Percentiles rank a stretch among this genome's conserved stretches.
These are phyloP conservation scores for Rallus limicola DNA, from an alignment of 2,113 vertebrate genomes.

Conservation along the genomic window DNA sequence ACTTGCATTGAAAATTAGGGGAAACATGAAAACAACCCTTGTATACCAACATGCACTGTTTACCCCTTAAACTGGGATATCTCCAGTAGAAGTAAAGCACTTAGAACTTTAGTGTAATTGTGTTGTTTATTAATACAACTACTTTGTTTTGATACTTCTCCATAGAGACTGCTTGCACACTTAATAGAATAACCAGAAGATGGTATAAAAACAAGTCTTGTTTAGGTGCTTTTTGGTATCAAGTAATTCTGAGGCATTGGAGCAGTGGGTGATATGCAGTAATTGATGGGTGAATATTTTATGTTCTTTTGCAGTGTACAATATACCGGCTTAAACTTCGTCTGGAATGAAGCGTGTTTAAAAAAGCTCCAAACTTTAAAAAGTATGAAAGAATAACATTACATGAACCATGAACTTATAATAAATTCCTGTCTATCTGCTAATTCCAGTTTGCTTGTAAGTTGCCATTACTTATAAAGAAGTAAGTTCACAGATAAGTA, in stretches of 20 bases:
- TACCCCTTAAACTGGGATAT: background rate
- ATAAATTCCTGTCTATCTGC: background rate
- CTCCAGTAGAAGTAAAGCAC: background rate
- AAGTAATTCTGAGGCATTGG: background rate
- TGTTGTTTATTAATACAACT: background rate
- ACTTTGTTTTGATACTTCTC: background rate
- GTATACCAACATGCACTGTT: background rate
- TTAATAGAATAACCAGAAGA: background rate
- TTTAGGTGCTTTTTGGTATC: background rate
- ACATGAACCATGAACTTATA: background rate
- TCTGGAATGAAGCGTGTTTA: background rate
- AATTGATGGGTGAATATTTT: background rate
- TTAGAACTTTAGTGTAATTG: background rate
- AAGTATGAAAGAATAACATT: background rate
- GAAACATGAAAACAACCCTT: background rate
- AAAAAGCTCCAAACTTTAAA: background rate
- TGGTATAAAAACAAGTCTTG: background rate
- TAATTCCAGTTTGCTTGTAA: background rate
- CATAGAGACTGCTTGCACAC: background rate
- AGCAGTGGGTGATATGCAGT: background rate
- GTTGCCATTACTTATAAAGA: background rate
- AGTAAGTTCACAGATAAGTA: background rate
- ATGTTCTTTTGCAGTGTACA: background rate
- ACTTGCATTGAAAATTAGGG: background rate
- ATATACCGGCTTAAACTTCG: background rate